Evolutionary conservation across 2,888 invertebrate species (phyloP), one percentile per base, ranked within the genome.

Genomic region (Agriopis marginaria): DNA sequence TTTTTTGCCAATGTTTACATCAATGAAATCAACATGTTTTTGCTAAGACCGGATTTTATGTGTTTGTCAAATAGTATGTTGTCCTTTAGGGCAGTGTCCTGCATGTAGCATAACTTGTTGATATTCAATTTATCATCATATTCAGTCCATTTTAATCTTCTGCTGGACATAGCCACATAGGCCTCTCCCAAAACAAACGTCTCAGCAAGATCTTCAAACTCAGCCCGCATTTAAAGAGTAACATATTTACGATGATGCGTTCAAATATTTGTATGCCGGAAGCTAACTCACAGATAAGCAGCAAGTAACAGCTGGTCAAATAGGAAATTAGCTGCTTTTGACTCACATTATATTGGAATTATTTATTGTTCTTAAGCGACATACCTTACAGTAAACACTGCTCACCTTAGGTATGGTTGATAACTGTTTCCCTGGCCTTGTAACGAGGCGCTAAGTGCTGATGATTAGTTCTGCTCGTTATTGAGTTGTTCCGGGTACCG

Each of bases 401-500:
- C 44, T 45, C 42, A 40, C 42, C 39, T 47, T 47, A 77, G 55
- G 55, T 55, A 55, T 70, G 68, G 75, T 81, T 79, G 73, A 5
- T 39, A 61, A 54, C 54, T 49, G 68, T 63, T 60, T 59, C 79
- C 75, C 75, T 77, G 68, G 53, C 66, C 63, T 54, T 62, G 66
- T 74, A 74, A 75, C 61, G 72, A 77, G 75, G 77, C 75, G 82
- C 72, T 80, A 85, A 87, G 65, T 76, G 77, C 47, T 70, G 62
- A 68, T 81, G 80, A 85, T 84, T 80, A 82, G 78, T 75, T 79
- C 72, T 71, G 74, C 72, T 76, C 76, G 77, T 79, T 74, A 83
- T 84, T 82, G 77, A 80, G 75, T 72, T 72, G 78, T 67, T 63
- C 67, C 56, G 51, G 71, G 79, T 76, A 74, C 75, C 73, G 79